A percentile compares a stretch with the other conserved stretches of the same genome.
Conservation (phyloP, 1,140 invertebrate species). For the Lasaia peninsularis region DNA sequence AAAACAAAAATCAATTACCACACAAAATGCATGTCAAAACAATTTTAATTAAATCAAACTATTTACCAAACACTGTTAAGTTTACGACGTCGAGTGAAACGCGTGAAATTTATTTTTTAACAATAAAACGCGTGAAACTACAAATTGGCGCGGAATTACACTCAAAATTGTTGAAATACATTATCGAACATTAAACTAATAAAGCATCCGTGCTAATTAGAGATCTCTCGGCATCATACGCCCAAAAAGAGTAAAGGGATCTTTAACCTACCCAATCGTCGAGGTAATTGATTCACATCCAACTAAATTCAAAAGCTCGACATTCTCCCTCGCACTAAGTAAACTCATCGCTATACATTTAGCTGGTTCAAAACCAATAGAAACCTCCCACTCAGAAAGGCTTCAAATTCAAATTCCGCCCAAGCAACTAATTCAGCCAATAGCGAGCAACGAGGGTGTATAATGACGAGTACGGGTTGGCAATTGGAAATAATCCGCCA, state of each 20-base stretch:
- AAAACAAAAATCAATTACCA: constrained; percentile 55
- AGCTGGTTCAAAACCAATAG: constrained; percentile 52
- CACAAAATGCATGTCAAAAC: constrained; percentile 35
- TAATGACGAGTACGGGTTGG: constrained; percentile 30
- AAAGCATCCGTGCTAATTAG: constrained; percentile 70
- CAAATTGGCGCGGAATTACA: constrained; percentile 12
- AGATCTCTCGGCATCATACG: constrained; percentile 44
- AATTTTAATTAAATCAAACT: constrained; percentile 69
- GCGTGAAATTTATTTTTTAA: constrained; percentile 64
- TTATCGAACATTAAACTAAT: constrained; percentile 67
- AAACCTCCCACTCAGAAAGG: constrained; percentile 61
- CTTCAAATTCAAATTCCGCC: constrained; percentile 64
- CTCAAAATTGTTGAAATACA: constrained; percentile 40
- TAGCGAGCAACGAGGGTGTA: constrained; percentile 24
- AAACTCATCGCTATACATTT: constrained; percentile 37
- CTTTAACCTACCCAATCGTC: constrained; percentile 51
- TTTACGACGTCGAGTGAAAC: constrained; percentile 62
- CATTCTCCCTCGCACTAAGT: constrained; percentile 27
- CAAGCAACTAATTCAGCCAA: constrained; percentile 41
- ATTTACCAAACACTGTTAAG: constrained; percentile 68
- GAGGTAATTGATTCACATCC: constrained; percentile 65
- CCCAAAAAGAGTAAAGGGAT: constrained; percentile 43
- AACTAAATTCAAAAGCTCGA: constrained; percentile 45
- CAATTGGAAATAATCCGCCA: constrained; percentile 41
- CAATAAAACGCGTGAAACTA: constrained; percentile 26